Base-by-base conservation (phyloP, 64 coral and sea anemone species). In the Stichodactyla helianthus region DNA sequence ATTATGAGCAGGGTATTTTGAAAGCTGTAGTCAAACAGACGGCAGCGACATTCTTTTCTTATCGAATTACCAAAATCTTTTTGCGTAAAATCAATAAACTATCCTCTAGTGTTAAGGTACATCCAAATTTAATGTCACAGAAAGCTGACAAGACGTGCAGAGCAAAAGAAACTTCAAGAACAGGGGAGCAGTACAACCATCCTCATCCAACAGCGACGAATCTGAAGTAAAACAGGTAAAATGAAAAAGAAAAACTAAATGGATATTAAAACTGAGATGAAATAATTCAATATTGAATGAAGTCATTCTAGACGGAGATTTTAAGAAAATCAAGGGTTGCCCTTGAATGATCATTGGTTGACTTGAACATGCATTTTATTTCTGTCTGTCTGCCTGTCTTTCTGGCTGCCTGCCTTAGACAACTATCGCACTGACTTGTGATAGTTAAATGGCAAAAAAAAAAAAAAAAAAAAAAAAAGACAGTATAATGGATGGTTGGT, bases 21-120 rank as follows among this genome's bases (percentile, higher is more conserved):
- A 74, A 23, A 20, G 20, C 4, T 74, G 25, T 74, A 74, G 68
- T 74, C 68, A 31, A 13, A 5, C 26, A 74, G 68, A 74, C 68
- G 7, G 10, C 68, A 74, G 17, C 68, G 68, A 74, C 68, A 74
- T 74, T 74, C 68, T 74, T 74, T 9, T 9, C 68, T 74, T 74
- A 74, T 74, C 68, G 25, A 65, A 6, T 74, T 74, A 31, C 68
- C 68, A 31, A 31, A 74, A 74, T 31, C 68, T 27, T 74, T 74
- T 74, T 74, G 1, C 68, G n/a, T 74, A 74, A 74, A 74, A 74
- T 74, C 68, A 74, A 27, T 74, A 31, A 74, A 74, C 25, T 74
- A 26, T 31, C 12, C 68, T 27, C 11, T 74, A 31, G 22, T 10
- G 20, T 68, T 68, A 74, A n/a, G 6, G 5, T 23, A 13, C 68